phyloP scores from a whole-genome alignment of 1,140 invertebrate species.

The Neodiprion fabricii region DNA sequence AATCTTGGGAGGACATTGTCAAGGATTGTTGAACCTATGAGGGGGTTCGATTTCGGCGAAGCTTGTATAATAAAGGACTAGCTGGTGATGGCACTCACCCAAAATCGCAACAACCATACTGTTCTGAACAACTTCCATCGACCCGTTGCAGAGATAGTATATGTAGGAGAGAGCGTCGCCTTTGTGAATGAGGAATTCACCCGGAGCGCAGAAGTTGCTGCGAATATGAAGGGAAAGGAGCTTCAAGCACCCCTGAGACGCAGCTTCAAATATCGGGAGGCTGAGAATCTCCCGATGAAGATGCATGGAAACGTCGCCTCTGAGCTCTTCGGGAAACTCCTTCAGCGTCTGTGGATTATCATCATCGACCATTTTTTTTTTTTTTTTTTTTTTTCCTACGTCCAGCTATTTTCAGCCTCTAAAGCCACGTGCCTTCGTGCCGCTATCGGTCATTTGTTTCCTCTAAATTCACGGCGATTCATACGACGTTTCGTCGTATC shows the following conservation, averaged over 20 bases:
- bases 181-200: slow-evolving; percentile 95
- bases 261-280: slow-evolving; percentile 91
- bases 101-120: slow-evolving; percentile 98
- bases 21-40: no score
- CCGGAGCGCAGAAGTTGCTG: slow-evolving; percentile 94
- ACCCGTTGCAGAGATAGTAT: slow-evolving; percentile 96
- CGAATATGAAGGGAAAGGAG: slow-evolving; percentile 88
- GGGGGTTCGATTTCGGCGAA: no score
- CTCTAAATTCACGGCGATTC: background rate
- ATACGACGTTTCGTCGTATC: no score
- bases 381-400: background rate
- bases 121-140: slow-evolving; percentile 98
- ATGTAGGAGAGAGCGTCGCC: slow-evolving; percentile 96
- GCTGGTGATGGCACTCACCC: slow-evolving; percentile 68
- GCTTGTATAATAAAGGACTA: no score
- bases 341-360: slow-evolving; percentile 79
- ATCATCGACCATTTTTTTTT: slow-evolving; percentile 15
- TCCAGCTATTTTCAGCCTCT: slow-evolving; percentile 5
- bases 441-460: background rate
- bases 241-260: slow-evolving; percentile 92
- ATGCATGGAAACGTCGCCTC: slow-evolving; percentile 95
- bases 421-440: no score
- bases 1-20: no score
- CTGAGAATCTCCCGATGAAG: slow-evolving; percentile 93
- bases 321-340: slow-evolving; percentile 94